Evolutionary conservation across 2,888 invertebrate genomes (phyloP).

Genomic region (Frankliniella fusca): DNA sequence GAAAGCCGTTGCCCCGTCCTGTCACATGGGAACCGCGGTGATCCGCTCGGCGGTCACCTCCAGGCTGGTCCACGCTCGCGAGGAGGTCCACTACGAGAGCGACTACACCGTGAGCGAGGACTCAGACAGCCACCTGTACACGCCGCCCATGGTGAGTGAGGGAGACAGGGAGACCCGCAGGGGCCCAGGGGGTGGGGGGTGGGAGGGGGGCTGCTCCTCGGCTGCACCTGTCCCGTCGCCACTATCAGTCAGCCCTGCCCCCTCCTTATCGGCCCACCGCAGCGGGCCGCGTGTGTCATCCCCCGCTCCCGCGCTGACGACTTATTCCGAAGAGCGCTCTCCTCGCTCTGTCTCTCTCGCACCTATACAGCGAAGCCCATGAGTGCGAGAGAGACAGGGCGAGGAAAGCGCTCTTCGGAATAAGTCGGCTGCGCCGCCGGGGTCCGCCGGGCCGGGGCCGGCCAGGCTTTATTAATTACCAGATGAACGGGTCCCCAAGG

Average conservation of each 20-base stretch:
- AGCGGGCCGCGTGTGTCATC: too few species aligned
- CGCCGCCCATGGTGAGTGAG: constrained; percentile 8
- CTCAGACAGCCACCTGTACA: constrained; percentile 15
- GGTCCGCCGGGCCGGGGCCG: too few species aligned
- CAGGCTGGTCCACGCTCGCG: not conserved
- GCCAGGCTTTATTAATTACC: too few species aligned
- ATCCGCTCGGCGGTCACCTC: not conserved
- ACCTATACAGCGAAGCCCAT: too few species aligned
- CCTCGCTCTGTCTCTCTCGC: too few species aligned
- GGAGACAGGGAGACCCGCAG: not conserved
- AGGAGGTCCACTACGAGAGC: constrained; percentile 7
- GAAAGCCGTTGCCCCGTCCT: too few species aligned
- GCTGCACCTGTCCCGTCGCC: not conserved
- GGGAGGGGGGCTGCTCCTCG: not conserved
- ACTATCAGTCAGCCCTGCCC: not conserved
- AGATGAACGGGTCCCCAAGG: not conserved
- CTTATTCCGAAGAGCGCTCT: too few species aligned
- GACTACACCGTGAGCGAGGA: constrained; percentile 17
- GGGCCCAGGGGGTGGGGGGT: not conserved
- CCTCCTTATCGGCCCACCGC: too few species aligned
- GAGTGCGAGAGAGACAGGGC: too few species aligned
- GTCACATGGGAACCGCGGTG: constrained; percentile 20
- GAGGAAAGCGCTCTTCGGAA: too few species aligned
- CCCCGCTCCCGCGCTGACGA: too few species aligned
- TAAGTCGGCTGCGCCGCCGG: too few species aligned